Conservation (phyloP, 2,888 invertebrate genomes). For the Norana najaformis region DNA sequence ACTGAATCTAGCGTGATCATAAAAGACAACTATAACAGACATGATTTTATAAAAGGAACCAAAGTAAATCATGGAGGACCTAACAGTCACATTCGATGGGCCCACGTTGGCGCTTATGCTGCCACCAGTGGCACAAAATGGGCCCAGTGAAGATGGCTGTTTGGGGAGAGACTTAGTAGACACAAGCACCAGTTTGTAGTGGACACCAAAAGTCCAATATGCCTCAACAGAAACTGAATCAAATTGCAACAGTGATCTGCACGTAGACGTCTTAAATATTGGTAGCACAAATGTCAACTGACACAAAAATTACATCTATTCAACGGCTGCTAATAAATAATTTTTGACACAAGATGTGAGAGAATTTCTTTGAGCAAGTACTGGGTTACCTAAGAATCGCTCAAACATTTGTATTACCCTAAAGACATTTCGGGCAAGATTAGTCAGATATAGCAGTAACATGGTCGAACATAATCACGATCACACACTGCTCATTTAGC, state of each 20-base stretch:
- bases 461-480: not conserved
- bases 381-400: not conserved
- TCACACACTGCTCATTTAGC: not conserved
- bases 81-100: no score
- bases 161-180: not conserved
- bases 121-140: no score
- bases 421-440: not conserved
- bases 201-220: not conserved
- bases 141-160: no score
- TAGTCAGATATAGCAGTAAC: not conserved
- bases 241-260: not conserved
- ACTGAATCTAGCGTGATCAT: no score
- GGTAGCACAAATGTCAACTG: not conserved
- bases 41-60: not conserved
- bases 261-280: not conserved
- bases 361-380: not conserved
- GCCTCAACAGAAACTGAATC: not conserved
- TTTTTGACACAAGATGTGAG: constrained; percentile 5
- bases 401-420: not conserved
- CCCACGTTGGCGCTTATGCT: no score
- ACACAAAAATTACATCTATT: not conserved
- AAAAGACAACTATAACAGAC: not conserved
- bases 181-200: not conserved
- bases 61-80: not conserved
- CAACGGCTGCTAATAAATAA: constrained; percentile 5